Base-by-base conservation (phyloP, 2,113 vertebrate genomes). In the Chionodraco myersi region DNA sequence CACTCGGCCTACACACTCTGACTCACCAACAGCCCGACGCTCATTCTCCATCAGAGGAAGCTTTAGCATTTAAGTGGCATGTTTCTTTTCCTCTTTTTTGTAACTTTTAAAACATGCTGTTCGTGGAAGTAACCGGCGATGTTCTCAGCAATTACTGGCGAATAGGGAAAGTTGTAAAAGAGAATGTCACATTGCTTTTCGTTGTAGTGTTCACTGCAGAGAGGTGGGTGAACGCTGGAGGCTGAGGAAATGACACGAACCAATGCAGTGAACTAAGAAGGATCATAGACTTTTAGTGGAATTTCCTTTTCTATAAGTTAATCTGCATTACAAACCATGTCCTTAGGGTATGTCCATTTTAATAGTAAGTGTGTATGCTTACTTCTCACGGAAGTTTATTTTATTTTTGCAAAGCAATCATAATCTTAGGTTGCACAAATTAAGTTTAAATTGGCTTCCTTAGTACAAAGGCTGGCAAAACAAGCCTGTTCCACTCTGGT, bases 1-100 rank as follows among this genome's bases (percentile, higher is more conserved):
- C 67, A 34, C 60, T n/a, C 30, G 75, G 79, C 89, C 89, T 80
- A 88, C 90, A 83, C 69, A 6, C 72, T 83, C 18, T 92, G 89
- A 91, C 83, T 91, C 91, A 91, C 65, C 54, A 52, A 5, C 68
- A 67, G 60, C 65, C 57, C 51, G 53, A 16, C 53, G 12, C 68
- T 41, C 30, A 30, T 51, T 70, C 79, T 45, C 6, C 62, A 56
- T 11, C 67, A 67, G 36, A 41, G 36, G 36, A 41, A 41, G 36
- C 36, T 41, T 41, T 41, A 41, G 16, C 44, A 5, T 15, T n/a
- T 21, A 14, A 10, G 26, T 36, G 54, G 18, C 49, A 36, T 61
- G 12, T 34, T 65, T 47, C 6, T 41, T 8, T 41, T 82, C 26
- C 21, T 53, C 15, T 30, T 8, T 30, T 63, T 56, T 68, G 21